A percentile compares a stretch with the other conserved stretches of the same genome.
Evolutionary conservation across 2,797 vertebrate species (phyloP).

Genomic region (Channa striata): DNA sequence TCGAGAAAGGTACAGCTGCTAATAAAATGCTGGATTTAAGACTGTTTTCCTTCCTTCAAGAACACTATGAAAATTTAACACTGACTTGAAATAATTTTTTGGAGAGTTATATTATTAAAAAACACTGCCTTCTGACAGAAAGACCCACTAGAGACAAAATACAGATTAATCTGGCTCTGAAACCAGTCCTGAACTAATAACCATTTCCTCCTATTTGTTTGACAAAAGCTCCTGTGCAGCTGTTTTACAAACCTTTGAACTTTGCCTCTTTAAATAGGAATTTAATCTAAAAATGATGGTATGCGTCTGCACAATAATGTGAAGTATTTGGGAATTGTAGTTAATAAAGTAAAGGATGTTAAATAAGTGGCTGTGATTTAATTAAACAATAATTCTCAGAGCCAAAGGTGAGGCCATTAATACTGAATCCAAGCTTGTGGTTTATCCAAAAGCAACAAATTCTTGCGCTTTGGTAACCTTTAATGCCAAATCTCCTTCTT

Average conservation of each 20-base stretch:
- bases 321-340: background rate
- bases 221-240: too few relatives aligned
- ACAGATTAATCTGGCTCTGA: too few relatives aligned
- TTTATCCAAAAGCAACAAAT: constrained; percentile 8
- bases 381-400: constrained; percentile 10
- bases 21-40: too few relatives aligned
- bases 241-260: background rate
- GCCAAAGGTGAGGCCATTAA: constrained; percentile 18
- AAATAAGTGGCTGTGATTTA: background rate
- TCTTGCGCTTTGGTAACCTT: constrained; percentile 34
- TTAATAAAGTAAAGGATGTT: constrained; percentile 5
- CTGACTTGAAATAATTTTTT: too few relatives aligned
- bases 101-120: too few relatives aligned
- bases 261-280: background rate
- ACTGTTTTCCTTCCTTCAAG: background rate
- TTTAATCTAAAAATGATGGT: background rate
- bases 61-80: background rate
- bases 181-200: too few relatives aligned
- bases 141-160: too few relatives aligned
- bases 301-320: background rate
- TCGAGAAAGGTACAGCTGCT: constrained; percentile 6
- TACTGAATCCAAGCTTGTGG: constrained; percentile 19
- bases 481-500: background rate
- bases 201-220: too few relatives aligned
- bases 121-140: background rate